Conservation (phyloP, 2,797 vertebrate species). For the Dallia pectoralis region DNA sequence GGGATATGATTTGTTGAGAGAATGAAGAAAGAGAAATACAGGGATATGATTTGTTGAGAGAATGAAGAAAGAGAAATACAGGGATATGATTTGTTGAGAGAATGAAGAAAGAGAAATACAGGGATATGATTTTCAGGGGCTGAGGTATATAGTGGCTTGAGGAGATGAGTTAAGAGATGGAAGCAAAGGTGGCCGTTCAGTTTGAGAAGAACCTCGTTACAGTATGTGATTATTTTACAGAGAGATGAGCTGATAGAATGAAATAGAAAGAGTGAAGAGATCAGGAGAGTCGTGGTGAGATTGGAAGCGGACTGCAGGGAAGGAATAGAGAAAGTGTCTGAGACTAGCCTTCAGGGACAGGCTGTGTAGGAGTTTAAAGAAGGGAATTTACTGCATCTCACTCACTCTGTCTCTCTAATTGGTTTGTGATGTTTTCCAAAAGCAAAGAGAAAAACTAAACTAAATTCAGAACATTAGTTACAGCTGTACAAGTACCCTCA, state of each 20-base stretch:
- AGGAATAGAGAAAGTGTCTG: conserved; percentile 1
- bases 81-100: not conserved
- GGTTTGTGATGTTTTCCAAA: conserved; percentile 47
- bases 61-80: too few relatives aligned
- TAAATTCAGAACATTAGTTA: not conserved
- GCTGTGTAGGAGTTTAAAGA: not conserved
- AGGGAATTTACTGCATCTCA: not conserved
- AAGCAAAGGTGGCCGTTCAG: conserved; percentile 1
- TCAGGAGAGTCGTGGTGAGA: not conserved
- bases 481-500: not conserved
- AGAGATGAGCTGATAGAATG: not conserved
- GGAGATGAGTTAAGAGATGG: conserved; percentile 24
- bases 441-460: conserved; percentile 23
- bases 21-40: not conserved
- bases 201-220: not conserved
- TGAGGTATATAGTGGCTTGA: not conserved
- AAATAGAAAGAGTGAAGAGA: not conserved
- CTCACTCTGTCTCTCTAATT: conserved; percentile 32
- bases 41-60: not conserved
- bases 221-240: not conserved
- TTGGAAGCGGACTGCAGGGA: not conserved
- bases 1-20: too few relatives aligned
- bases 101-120: not conserved
- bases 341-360: not conserved
- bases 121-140: not conserved